These are phyloP conservation scores for Barypeithes pellucidus DNA, from an alignment of 2,888 invertebrate genomes.

Conservation along the genomic window DNA sequence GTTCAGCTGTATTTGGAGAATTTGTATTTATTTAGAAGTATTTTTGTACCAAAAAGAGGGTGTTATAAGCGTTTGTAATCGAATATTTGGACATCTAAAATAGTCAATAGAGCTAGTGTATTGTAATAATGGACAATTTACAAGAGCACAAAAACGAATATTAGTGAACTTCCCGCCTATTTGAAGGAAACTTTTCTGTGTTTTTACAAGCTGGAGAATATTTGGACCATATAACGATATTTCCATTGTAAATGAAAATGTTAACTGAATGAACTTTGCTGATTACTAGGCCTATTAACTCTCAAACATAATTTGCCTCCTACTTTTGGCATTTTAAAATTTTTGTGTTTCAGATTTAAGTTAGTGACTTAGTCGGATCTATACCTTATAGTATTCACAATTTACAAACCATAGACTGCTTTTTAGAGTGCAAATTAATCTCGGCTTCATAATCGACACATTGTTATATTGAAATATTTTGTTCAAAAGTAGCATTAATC, in stretches of 20 bases:
- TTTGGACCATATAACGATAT: background rate
- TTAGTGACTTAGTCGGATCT: background rate
- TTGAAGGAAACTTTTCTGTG: background rate
- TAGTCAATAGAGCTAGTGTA: conserved; percentile 37
- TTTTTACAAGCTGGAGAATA: conserved; percentile 1
- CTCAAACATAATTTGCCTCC: background rate
- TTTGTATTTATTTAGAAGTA: conserved; percentile 12
- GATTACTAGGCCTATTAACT: background rate
- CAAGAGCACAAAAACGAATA: conserved; percentile 1
- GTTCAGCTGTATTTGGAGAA: conserved; percentile 1
- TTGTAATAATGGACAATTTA: conserved; percentile 22
- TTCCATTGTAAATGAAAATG: background rate
- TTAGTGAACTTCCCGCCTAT: conserved; percentile 5
- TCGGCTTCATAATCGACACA: background rate
- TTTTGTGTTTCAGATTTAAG: background rate
- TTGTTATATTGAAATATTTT: background rate
- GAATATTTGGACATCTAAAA: conserved; percentile 24
- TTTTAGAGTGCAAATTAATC: background rate
- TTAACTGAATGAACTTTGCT: background rate
- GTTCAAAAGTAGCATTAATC: background rate
- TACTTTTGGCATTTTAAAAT: background rate
- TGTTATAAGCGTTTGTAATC: background rate
- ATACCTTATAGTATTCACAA: background rate
- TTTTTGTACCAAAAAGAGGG: background rate
- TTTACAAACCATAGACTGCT: background rate